Evolutionary conservation across 2,888 invertebrate genomes (phyloP), one percentile per base, ranked within the genome.

Genomic region (Aleiodes testaceus): DNA sequence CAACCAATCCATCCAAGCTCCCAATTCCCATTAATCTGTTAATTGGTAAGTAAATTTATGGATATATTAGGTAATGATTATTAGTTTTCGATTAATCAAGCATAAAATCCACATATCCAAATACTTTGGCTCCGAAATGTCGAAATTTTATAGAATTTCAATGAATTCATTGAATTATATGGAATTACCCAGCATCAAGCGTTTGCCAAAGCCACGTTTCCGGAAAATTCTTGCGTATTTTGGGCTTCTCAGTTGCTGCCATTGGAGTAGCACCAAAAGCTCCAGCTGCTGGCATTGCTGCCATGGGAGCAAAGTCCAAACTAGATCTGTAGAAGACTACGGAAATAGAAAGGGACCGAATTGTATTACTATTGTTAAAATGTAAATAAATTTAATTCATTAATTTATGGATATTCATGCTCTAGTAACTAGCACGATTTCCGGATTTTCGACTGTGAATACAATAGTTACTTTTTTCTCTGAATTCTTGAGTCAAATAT

Each of bases 201-300:
- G 89, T 89, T 78, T 91, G 89, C 91, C 91, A 93, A 78, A 93
- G 88, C 93, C 93, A 93, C 65, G 93, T 93, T 89, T 93, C 93
- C 47, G 92, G 92, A 86, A 93, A 93, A 85, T 91, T 88, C 86
- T 90, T 91, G 81, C 93, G 89, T 53, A 91, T 87, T 86, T 87
- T 87, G 79, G 84, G 80, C 79, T 84, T 84, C 83, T 83, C 82
- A 73, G 83, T 74, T 75, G 83, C 77, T 72, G 81, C 77, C 77
- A 81, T 78, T 73, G 81, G 71, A 78, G 77, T 78, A 59, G 55
- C 70, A 75, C 75, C 80, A 74, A 78, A 74, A 77, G 76, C 79
- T 80, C 72, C 82, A 72, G 76, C 79, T 74, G 81, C 80, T 69
- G 81, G 78, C 78, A 80, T 75, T 77, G 75, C 72, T 79, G 84